A percentile compares a stretch with the other conserved stretches of the same genome.
Evolutionary conservation across 2,888 invertebrate genomes (phyloP).

Genomic region (Agriopis aurantiaria): DNA sequence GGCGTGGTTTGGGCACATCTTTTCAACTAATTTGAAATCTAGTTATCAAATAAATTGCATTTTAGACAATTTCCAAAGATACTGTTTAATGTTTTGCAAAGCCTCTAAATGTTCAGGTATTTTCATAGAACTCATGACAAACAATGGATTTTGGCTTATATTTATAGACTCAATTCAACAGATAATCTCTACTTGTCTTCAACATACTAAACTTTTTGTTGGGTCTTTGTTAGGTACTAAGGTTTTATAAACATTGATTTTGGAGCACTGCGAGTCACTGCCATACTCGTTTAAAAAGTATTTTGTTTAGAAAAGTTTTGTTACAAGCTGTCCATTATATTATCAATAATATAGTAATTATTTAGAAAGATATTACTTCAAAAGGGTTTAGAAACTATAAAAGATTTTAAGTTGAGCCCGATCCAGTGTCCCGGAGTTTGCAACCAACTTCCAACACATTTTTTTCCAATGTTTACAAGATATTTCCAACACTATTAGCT

Average conservation of each 20-base stretch:
- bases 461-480: conserved; percentile 38
- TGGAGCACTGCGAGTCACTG: not conserved
- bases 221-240: no score
- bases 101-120: not conserved
- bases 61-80: not conserved
- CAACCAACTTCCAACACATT: conserved; percentile 30
- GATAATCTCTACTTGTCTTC: no score
- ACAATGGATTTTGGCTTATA: not conserved
- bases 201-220: no score
- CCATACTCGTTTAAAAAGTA: not conserved
- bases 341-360: not conserved
- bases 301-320: not conserved
- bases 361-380: not conserved
- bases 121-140: not conserved
- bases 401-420: conserved; percentile 2
- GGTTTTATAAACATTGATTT: not conserved
- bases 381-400: not conserved
- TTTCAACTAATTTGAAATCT: not conserved
- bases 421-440: conserved; percentile 1
- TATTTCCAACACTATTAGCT: conserved; percentile 42
- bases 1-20: not conserved
- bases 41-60: not conserved
- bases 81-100: not conserved
- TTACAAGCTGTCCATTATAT: not conserved
- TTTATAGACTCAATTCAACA: not conserved